Conservation (phyloP, 1,140 invertebrate genomes). For the Trachymyrmex cornetzi region DNA sequence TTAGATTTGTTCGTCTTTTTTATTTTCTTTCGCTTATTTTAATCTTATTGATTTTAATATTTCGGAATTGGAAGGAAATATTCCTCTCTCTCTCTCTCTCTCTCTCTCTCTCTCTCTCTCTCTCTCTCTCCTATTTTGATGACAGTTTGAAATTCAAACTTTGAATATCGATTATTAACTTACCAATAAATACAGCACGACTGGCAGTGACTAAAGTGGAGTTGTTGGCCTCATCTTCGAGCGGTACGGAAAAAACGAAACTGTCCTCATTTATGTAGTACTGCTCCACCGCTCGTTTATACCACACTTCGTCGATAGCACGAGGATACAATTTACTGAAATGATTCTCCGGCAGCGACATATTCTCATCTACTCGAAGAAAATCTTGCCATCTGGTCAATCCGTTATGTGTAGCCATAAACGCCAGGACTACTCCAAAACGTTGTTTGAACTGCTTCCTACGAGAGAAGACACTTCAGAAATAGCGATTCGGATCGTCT, state of each 20-base stretch:
- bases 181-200: conserved; percentile 93
- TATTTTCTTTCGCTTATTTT: background rate
- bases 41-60: background rate
- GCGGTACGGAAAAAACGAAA: conserved; percentile 96
- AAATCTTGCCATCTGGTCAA: conserved; percentile 95
- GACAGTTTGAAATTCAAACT: too few species aligned
- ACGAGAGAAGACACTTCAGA: conserved; percentile 77
- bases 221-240: conserved; percentile 89
- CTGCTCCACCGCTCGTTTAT: conserved; percentile 96
- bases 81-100: too few species aligned
- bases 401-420: conserved; percentile 96
- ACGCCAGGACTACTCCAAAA: conserved; percentile 94
- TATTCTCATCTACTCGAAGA: conserved; percentile 85
- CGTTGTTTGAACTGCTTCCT: conserved; percentile 93
- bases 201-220: conserved; percentile 94
- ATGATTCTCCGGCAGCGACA: conserved; percentile 76
- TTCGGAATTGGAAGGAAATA: background rate
- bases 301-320: conserved; percentile 97
- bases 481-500: background rate
- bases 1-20: too few species aligned
- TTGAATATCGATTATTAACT: background rate
- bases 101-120: too few species aligned
- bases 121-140: background rate
- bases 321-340: conserved; percentile 84
- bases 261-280: conserved; percentile 92